Percentiles rank a stretch among this genome's conserved stretches.
Evolutionary conservation across 2,113 vertebrate genomes (phyloP).

Genomic region (Artemisiospiza belli): DNA sequence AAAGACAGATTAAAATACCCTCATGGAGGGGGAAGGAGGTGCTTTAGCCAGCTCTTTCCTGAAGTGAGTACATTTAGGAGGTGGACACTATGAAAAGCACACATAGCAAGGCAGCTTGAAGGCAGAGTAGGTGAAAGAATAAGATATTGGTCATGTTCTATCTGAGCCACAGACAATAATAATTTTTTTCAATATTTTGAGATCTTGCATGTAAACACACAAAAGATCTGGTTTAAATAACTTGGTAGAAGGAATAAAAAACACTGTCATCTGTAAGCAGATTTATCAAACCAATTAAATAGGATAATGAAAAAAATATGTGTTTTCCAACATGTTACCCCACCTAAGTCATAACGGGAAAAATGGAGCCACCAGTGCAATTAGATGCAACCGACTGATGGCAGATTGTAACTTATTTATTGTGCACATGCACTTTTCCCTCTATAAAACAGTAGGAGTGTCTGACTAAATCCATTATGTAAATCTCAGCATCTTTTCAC

Average conservation of each 20-base stretch:
- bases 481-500: conserved; percentile 37
- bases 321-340: background rate
- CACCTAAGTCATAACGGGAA: background rate
- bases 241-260: background rate
- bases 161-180: background rate
- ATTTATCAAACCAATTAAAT: conserved; percentile 9
- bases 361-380: conserved; percentile 1
- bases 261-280: background rate
- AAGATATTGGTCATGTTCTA: background rate
- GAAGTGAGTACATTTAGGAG: background rate
- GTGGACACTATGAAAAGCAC: background rate
- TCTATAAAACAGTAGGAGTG: conserved; percentile 13
- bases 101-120: background rate
- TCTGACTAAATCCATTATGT: conserved; percentile 31
- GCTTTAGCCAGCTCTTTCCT: background rate
- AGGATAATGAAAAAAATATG: conserved; percentile 18
- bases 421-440: conserved; percentile 24
- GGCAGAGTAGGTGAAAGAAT: background rate
- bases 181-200: background rate
- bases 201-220: background rate
- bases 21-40: background rate
- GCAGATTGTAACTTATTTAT: conserved; percentile 54
- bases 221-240: background rate
- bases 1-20: background rate
- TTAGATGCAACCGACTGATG: conserved; percentile 37